Percentiles rank a stretch among this genome's conserved stretches.
Conservation (phyloP, 2,797 vertebrate species). For the Spinibarbus caldwelli region DNA sequence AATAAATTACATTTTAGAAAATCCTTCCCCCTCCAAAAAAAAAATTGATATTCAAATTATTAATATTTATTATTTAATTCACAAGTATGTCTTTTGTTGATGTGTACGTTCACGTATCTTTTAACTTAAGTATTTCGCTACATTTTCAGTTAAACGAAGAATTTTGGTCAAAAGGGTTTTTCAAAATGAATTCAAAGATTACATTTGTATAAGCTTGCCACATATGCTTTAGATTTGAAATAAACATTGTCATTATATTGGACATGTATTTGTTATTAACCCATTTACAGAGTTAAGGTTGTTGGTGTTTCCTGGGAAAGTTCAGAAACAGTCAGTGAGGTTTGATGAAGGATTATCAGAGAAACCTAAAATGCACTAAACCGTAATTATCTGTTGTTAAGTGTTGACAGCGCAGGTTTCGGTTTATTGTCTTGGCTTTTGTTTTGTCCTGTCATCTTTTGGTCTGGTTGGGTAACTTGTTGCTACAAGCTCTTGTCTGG, state of each 20-base stretch:
- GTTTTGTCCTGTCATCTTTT: constrained; percentile 6
- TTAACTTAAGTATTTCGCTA: neutral
- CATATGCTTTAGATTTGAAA: neutral
- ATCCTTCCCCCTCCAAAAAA: too few species aligned
- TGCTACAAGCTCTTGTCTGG: constrained; percentile 46
- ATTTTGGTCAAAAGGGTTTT: neutral
- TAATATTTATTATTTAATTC: too few species aligned
- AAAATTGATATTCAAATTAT: too few species aligned
- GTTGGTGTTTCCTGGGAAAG: neutral
- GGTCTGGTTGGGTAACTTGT: constrained; percentile 26
- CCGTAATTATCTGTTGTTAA: constrained; percentile 20
- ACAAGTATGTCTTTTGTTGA: neutral
- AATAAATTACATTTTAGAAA: too few species aligned
- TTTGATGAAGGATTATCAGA: neutral
- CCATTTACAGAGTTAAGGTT: neutral
- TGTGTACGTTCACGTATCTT: neutral
- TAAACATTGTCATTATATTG: neutral
- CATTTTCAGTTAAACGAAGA: neutral
- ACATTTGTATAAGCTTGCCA: neutral
- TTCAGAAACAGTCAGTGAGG: neutral
- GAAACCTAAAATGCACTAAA: constrained; percentile 11
- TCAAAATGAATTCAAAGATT: neutral
- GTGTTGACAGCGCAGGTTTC: constrained; percentile 1
- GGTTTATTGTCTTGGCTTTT: neutral
- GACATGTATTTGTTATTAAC: neutral